Evolutionary conservation across 2,113 vertebrate species (phyloP).

Genomic region (Rhabdornis inornatus): DNA sequence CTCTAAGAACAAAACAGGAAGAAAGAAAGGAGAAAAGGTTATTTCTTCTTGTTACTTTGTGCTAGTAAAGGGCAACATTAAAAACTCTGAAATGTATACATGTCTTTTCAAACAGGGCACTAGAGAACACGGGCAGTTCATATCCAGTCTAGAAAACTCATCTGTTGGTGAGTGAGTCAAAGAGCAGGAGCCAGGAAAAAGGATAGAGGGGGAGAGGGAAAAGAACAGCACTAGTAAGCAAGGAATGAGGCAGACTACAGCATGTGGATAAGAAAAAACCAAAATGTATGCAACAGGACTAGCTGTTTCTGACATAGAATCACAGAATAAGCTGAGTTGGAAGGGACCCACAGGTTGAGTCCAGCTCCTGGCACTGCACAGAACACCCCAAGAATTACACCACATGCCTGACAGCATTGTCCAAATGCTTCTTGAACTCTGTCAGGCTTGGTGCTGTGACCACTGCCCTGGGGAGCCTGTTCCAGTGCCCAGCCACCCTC

Average conservation of each 20-base stretch:
- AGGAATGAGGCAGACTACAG: neutral
- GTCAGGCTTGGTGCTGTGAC: neutral
- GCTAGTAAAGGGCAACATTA: neutral
- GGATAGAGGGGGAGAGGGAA: neutral
- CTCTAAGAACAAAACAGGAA: neutral
- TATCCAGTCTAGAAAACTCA: neutral
- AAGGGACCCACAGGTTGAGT: neutral
- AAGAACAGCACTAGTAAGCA: neutral
- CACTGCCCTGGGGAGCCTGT: neutral
- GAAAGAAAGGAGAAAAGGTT: neutral
- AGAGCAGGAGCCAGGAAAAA: neutral
- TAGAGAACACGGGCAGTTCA: neutral
- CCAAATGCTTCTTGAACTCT: rapidly evolving
- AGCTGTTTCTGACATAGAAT: neutral
- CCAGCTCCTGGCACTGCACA: neutral
- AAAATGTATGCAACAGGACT: neutral
- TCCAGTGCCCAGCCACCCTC: neutral
- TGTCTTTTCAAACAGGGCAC: neutral
- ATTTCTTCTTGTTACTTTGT: neutral
- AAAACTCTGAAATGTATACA: neutral
- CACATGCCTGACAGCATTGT: rapidly evolving
- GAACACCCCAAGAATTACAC: neutral
- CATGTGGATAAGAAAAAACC: neutral
- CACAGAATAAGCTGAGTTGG: neutral
- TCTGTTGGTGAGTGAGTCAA: neutral